Percentiles rank a stretch among this genome's conserved stretches.
Conservation (phyloP, 2,888 invertebrate genomes). For the Subacronicta megacephala region DNA sequence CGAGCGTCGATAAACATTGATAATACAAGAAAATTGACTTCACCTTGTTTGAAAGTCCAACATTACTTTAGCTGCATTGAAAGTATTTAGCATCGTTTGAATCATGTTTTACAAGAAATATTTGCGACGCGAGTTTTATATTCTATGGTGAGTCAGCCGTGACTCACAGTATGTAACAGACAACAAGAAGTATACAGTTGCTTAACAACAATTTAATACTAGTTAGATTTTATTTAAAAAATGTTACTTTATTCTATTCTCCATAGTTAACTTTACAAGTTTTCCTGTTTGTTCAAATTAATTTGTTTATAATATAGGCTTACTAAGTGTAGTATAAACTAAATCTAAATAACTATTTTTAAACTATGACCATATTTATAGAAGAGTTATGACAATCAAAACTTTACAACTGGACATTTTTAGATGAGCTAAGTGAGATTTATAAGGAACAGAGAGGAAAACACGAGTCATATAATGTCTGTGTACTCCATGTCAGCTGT, state of each 20-base stretch:
- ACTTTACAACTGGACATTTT: not conserved
- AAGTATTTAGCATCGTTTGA: slow-evolving; percentile 33
- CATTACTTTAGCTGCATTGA: slow-evolving; percentile 39
- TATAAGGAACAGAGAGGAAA: slow-evolving; percentile 26
- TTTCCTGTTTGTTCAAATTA: slow-evolving; percentile 39
- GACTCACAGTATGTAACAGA: slow-evolving; percentile 25
- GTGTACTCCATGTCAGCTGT: slow-evolving; percentile 48
- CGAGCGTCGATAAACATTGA: slow-evolving; percentile 48
- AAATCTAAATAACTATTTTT: not conserved
- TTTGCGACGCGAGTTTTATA: slow-evolving; percentile 20
- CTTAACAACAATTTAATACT: not conserved
- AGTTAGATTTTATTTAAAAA: not conserved
- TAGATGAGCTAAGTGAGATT: slow-evolving; percentile 1
- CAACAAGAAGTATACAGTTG: slow-evolving; percentile 44
- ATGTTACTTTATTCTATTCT: not conserved
- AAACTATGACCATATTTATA: not conserved
- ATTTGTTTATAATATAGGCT: not conserved
- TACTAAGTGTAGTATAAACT: not conserved
- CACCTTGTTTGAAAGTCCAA: slow-evolving; percentile 40
- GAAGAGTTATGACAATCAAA: not conserved
- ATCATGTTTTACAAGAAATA: slow-evolving; percentile 24
- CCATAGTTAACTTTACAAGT: slow-evolving; percentile 5
- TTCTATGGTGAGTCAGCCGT: slow-evolving; percentile 16
- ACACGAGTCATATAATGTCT: slow-evolving; percentile 12
- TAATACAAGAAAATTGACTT: slow-evolving; percentile 39